phyloP scores from a whole-genome alignment of 1,140 invertebrate genomes.

The Nilaparvata lugens region DNA sequence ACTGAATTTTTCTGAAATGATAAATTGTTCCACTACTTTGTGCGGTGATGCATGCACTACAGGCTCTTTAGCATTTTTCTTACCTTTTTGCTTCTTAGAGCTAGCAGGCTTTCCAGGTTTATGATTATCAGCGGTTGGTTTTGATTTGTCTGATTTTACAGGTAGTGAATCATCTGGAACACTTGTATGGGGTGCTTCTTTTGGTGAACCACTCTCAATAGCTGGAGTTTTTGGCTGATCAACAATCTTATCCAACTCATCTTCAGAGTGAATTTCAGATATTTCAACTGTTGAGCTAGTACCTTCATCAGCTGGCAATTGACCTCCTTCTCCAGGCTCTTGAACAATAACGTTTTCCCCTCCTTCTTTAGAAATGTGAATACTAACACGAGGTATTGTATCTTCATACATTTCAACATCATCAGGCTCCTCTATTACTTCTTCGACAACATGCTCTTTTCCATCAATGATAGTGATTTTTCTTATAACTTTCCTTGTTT shows the following conservation, averaged over 20 bases:
- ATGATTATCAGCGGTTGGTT: no score
- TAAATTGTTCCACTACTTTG: no score
- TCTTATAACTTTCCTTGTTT: conserved; percentile 59
- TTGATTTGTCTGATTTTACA: no score
- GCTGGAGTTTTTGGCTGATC: background rate
- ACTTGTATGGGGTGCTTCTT: background rate
- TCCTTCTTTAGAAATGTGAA: conserved; percentile 49
- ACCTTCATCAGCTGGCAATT: conserved; percentile 14
- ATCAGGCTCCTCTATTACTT: conserved; percentile 72
- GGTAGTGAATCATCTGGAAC: no score
- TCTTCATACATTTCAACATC: conserved; percentile 67
- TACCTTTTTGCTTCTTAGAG: no score
- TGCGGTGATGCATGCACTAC: no score
- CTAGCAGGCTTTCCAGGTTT: no score
- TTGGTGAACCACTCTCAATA: background rate
- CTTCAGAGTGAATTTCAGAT: conserved; percentile 15
- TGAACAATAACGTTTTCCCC: conserved; percentile 5
- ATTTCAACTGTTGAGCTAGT: conserved; percentile 11
- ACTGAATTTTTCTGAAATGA: no score
- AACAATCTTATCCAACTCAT: background rate
- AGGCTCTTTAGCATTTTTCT: no score
- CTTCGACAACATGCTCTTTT: conserved; percentile 70
- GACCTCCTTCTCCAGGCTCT: conserved; percentile 8
- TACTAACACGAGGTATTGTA: conserved; percentile 57
- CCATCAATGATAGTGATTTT: conserved; percentile 69